A percentile compares a stretch with the other conserved stretches of the same genome.
phyloP scores from a whole-genome alignment of 2,888 invertebrate species.

The Nephrotoma appendiculata region DNA sequence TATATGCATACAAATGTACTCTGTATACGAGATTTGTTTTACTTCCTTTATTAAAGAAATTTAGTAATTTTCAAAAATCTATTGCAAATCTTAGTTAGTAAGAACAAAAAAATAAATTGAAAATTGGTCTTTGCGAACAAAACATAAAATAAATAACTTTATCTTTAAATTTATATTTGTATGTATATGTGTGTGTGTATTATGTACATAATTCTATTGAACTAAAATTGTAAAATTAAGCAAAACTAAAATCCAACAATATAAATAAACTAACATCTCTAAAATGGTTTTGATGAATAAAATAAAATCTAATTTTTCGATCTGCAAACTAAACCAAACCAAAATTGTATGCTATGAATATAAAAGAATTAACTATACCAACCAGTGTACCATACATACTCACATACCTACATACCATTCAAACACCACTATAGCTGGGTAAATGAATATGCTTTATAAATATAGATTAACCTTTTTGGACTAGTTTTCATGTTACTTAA shows the following conservation, averaged over 20 bases:
- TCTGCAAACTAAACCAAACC: background rate
- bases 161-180: background rate
- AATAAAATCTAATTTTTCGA: background rate
- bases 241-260: background rate
- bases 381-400: background rate
- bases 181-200: no score
- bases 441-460: background rate
- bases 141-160: background rate
- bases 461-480: background rate
- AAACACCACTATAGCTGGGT: background rate
- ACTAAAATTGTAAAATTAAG: background rate
- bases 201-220: background rate
- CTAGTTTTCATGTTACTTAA: background rate
- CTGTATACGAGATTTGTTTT: background rate
- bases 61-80: background rate
- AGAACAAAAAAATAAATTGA: background rate
- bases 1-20: background rate
- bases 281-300: background rate
- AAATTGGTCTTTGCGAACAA: background rate
- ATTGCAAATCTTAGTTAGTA: background rate
- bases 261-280: background rate
- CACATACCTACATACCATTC: background rate
- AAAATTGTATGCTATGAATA: background rate
- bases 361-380: background rate
- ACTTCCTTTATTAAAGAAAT: background rate